Percentiles rank a stretch among this genome's conserved stretches.
These are phyloP conservation scores for Catharus fuscescens DNA, from an alignment of 2,113 vertebrate species.

Conservation along the genomic window DNA sequence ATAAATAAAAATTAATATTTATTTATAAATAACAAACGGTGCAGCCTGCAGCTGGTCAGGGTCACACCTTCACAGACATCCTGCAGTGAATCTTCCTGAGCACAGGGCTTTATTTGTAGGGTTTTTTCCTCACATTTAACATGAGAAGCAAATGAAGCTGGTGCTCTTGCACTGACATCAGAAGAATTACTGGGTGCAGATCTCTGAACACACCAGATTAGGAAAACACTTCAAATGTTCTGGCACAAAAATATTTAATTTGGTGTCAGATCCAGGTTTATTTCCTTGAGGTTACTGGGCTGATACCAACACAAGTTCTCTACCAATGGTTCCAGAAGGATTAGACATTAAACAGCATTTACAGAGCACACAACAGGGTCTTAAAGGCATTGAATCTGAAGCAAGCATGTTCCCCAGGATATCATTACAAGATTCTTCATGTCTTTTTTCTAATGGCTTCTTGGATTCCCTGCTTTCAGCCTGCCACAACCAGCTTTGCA, in stretches of 20 bases:
- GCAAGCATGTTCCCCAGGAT: neutral
- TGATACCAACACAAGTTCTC: constrained; percentile 10
- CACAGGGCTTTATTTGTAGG: rapidly evolving
- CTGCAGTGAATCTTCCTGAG: neutral
- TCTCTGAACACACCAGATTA: neutral
- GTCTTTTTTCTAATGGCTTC: constrained; percentile 38
- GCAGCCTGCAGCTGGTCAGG: neutral
- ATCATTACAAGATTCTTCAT: constrained; percentile 6
- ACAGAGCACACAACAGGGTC: neutral
- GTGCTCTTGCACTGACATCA: neutral
- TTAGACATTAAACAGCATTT: neutral
- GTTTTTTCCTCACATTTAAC: neutral
- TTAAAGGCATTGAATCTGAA: neutral
- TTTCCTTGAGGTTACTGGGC: neutral
- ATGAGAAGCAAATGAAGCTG: neutral
- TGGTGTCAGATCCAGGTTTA: constrained; percentile 27
- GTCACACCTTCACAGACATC: rapidly evolving
- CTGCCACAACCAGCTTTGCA: neutral
- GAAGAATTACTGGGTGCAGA: neutral
- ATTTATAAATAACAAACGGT: neutral
- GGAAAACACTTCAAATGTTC: neutral
- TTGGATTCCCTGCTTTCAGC: neutral
- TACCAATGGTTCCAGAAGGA: neutral
- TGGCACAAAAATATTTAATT: neutral
- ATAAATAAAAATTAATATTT: too few relatives aligned